These are phyloP conservation scores for Epicampocera succincta DNA, from an alignment of 2,888 invertebrate species.

Conservation along the genomic window DNA sequence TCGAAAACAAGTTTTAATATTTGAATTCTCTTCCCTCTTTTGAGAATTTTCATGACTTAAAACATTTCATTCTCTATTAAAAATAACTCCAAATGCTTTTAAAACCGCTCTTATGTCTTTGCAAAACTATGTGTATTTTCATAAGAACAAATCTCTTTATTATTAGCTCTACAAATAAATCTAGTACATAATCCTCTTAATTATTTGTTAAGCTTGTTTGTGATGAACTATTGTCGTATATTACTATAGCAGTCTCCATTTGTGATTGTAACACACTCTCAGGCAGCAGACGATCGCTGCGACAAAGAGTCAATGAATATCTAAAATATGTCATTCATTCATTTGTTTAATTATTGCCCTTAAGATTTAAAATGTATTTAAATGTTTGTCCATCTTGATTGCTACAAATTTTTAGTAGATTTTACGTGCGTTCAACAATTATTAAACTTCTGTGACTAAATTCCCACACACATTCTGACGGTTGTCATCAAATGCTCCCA, in stretches of 20 bases:
- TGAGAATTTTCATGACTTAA: too few species aligned
- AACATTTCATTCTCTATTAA: neutral
- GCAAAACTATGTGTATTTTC: too few species aligned
- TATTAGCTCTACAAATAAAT: constrained; percentile 49
- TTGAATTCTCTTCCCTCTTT: too few species aligned
- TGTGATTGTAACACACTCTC: constrained; percentile 21
- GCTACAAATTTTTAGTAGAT: constrained; percentile 44
- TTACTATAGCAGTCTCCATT: neutral
- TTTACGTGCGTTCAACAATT: constrained; percentile 66
- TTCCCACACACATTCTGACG: constrained; percentile 48
- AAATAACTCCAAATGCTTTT: neutral
- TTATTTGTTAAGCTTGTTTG: constrained; percentile 41
- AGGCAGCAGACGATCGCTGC: constrained; percentile 5
- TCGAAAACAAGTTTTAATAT: too few species aligned
- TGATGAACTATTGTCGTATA: neutral
- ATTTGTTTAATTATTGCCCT: constrained; percentile 23
- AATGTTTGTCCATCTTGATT: neutral
- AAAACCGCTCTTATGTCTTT: too few species aligned
- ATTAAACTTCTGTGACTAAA: constrained; percentile 13
- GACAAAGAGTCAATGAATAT: constrained; percentile 30
- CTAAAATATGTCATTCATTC: constrained; percentile 28
- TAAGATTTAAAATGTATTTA: constrained; percentile 21
- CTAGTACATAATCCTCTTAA: constrained; percentile 43
- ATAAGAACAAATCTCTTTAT: constrained; percentile 42
- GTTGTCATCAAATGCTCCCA: neutral